Conservation (phyloP, 2,888 invertebrate genomes). For the Aplocera efformata region DNA sequence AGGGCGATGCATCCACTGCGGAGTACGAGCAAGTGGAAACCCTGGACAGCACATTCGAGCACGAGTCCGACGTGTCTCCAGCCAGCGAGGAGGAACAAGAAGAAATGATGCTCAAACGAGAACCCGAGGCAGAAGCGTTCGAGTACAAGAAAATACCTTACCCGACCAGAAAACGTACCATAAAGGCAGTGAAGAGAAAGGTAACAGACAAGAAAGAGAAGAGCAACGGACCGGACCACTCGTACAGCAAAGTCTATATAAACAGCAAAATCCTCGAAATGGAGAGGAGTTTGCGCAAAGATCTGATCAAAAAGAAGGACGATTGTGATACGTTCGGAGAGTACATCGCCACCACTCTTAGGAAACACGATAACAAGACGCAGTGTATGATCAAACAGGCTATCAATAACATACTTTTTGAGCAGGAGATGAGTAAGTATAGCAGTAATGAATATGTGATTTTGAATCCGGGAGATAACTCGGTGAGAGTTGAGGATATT, state of each 20-base stretch:
- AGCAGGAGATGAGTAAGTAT: slow-evolving; percentile 72
- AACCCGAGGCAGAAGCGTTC: slow-evolving; percentile 30
- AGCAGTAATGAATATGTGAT: slow-evolving; percentile 16
- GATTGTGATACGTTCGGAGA: slow-evolving; percentile 72
- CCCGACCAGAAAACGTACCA: slow-evolving; percentile 4
- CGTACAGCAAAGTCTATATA: slow-evolving; percentile 14
- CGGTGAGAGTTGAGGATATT: no score
- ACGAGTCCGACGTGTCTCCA: slow-evolving; percentile 25
- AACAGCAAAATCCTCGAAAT: slow-evolving; percentile 47
- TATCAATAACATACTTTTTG: slow-evolving; percentile 69
- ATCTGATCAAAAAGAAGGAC: slow-evolving; percentile 54
- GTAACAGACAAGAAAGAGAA: no score
- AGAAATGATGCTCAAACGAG: slow-evolving; percentile 45
- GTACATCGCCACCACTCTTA: slow-evolving; percentile 64
- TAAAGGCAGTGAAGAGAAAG: no score
- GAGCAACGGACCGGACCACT: no score
- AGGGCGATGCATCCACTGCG: slow-evolving; percentile 1
- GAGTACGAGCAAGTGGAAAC: slow-evolving; percentile 5
- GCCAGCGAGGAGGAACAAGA: slow-evolving; percentile 30
- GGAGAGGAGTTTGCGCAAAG: slow-evolving; percentile 40
- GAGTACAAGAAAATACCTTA: slow-evolving; percentile 21
- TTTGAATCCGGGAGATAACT: no score
- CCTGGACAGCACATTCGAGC: slow-evolving; percentile 8
- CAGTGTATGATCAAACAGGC: slow-evolving; percentile 72
- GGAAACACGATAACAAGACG: slow-evolving; percentile 68